Base-by-base conservation (phyloP, 2,113 vertebrate genomes). In the Anguilla japonica region DNA sequence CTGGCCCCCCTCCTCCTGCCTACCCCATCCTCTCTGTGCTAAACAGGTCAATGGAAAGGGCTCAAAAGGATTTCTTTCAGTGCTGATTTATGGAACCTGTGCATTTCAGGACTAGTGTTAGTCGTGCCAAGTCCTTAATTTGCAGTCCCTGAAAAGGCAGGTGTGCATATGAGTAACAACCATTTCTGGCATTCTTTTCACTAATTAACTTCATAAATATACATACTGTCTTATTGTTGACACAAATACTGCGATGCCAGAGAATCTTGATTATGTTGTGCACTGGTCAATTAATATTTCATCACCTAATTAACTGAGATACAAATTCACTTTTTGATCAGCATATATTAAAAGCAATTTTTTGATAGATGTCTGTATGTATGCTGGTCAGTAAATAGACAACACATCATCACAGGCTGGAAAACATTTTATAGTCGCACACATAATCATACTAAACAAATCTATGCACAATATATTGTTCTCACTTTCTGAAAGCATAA, bases 21-120 rank as follows among this genome's bases (percentile, higher is more conserved):
- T 87, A 79, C 16, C 82, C 92, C 50, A 87, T 91, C 91, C 92
- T 85, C 89, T 91, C 82, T 40, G 29, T 75, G 40, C 85, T 86
- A 86, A 60, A 82, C 41, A 41, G n/a, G 56, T 86, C 56, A 86
- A 82, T 75, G 63, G 57, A 60, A 82, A 43, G 50, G 40, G 60
- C 57, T 34, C 41, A 82, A 71, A 86, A 81, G 86, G 29, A 81
- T 57, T 75, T 87, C 85, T 82, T 87, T 85, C 81, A 53, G 87
- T 84, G 87, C 89, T 87, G 89, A 89, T 90, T 90, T 67, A 82
- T 82, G 80, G 60, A 82, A 43, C 41, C 57, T 22, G 43, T 82
- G 53, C 29, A n/a, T 41, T 86, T 40, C 56, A 75, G 82, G 80
- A 3, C 41, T 16, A 80, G 13, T 57, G n/a, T 16, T 67, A n/a